phyloP scores from a whole-genome alignment of 2,113 vertebrate species.

The Calyptommatus sinebrachiatus region DNA sequence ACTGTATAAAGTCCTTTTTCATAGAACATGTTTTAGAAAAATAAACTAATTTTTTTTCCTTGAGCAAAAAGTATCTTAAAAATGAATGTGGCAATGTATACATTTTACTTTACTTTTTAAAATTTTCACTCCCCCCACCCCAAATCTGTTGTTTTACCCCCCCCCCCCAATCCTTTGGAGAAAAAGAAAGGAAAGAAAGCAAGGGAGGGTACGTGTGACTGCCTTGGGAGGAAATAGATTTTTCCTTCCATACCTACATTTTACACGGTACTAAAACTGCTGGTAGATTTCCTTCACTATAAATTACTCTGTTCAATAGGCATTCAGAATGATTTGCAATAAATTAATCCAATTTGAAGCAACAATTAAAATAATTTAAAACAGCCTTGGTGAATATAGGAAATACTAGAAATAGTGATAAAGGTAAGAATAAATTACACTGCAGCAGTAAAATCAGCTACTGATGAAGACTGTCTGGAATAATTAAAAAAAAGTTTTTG shows the following conservation, averaged over 20 bases:
- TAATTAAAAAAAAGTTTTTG: not conserved
- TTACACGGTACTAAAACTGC: not conserved
- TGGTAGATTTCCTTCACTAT: not conserved
- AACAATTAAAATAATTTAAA: not conserved
- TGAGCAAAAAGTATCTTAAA: not conserved
- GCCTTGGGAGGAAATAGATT: not conserved
- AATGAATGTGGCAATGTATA: not conserved
- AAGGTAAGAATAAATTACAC: not conserved
- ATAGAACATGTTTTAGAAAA: not conserved
- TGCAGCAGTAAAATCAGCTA: not conserved
- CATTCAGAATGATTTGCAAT: not conserved
- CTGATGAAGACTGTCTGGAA: not conserved
- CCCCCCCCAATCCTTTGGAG: no score
- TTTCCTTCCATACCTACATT: not conserved
- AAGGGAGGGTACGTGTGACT: not conserved
- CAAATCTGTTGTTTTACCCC: no score
- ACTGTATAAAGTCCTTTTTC: not conserved
- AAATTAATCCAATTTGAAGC: not conserved
- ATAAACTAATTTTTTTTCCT: not conserved
- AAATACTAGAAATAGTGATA: not conserved
- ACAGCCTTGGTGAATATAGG: not conserved
- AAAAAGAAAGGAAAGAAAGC: not conserved
- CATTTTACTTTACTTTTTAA: not conserved
- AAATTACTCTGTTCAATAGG: not conserved
- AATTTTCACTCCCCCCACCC: no score